These are phyloP conservation scores for Orthosia gracilis DNA, from an alignment of 2,888 invertebrate species.

Conservation along the genomic window DNA sequence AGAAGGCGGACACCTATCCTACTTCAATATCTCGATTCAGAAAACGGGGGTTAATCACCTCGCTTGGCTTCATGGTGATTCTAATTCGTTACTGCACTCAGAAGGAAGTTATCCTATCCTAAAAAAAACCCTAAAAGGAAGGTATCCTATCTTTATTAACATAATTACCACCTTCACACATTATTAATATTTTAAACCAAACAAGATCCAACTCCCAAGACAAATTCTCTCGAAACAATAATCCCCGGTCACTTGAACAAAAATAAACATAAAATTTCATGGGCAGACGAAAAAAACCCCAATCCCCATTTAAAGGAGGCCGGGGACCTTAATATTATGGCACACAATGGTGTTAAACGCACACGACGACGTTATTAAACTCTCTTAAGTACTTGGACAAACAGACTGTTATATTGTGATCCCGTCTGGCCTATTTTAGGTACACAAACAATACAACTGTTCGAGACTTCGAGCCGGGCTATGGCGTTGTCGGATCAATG, in stretches of 20 bases:
- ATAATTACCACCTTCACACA: not conserved
- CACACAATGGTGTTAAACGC: constrained; percentile 62
- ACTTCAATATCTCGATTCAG: no score
- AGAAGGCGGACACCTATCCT: no score
- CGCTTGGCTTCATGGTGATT: no score
- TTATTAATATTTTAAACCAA: constrained; percentile 10
- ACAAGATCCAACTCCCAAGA: constrained; percentile 19
- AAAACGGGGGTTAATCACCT: no score
- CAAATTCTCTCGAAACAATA: constrained; percentile 42
- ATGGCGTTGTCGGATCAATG: constrained; percentile 40
- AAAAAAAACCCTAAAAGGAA: no score
- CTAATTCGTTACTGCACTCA: not conserved
- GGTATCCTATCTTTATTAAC: not conserved
- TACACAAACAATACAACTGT: constrained; percentile 51
- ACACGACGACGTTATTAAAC: constrained; percentile 60
- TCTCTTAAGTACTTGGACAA: constrained; percentile 56
- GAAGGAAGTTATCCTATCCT: not conserved
- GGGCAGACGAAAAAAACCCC: constrained; percentile 54
- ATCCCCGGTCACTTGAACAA: constrained; percentile 39
- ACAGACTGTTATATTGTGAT: constrained; percentile 53
- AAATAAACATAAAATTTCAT: constrained; percentile 65
- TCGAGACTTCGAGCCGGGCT: constrained; percentile 21
- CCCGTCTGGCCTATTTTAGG: constrained; percentile 47
- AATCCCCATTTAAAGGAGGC: constrained; percentile 48
- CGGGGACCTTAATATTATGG: constrained; percentile 63